phyloP scores from a whole-genome alignment of 2,113 vertebrate genomes.

The Caranx ignobilis region DNA sequence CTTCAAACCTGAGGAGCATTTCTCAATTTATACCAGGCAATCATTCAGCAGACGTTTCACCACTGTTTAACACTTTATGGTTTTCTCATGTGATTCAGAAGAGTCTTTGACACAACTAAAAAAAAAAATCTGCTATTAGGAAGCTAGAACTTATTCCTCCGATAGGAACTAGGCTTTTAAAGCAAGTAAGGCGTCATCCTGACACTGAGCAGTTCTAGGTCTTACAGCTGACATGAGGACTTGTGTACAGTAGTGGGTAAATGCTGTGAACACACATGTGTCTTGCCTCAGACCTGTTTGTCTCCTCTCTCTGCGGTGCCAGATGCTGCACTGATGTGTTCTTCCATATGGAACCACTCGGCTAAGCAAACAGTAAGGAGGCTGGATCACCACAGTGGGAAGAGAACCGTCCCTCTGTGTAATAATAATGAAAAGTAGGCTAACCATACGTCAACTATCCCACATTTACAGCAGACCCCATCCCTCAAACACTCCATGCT shows the following conservation, averaged over 20 bases:
- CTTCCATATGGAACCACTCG: constrained; percentile 86
- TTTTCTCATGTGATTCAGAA: constrained; percentile 16
- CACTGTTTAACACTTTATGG: constrained; percentile 36
- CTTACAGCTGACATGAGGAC: constrained; percentile 45
- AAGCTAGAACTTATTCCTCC: not conserved
- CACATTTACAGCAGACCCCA: constrained; percentile 58
- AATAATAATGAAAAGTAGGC: constrained; percentile 82
- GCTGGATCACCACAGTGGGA: constrained; percentile 78
- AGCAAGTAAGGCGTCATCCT: constrained; percentile 11
- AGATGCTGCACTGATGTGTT: constrained; percentile 78
- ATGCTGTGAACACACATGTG: constrained; percentile 61
- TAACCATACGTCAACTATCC: constrained; percentile 77
- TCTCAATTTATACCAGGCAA: constrained; percentile 53
- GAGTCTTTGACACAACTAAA: constrained; percentile 1
- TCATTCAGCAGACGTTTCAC: constrained; percentile 21
- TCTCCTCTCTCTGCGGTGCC: constrained; percentile 64
- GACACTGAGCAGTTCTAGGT: constrained; percentile 21
- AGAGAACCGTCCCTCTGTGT: constrained; percentile 78
- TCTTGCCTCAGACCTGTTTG: constrained; percentile 66
- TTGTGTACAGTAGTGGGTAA: constrained; percentile 59
- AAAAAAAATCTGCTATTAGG: constrained; percentile 1
- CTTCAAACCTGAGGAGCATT: constrained; percentile 63
- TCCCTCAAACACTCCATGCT: constrained; percentile 38
- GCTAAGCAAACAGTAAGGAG: constrained; percentile 83
- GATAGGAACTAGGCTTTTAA: not conserved